Evolutionary conservation across 2,113 vertebrate genomes (phyloP).

Genomic region (Chinchilla lanigera): DNA sequence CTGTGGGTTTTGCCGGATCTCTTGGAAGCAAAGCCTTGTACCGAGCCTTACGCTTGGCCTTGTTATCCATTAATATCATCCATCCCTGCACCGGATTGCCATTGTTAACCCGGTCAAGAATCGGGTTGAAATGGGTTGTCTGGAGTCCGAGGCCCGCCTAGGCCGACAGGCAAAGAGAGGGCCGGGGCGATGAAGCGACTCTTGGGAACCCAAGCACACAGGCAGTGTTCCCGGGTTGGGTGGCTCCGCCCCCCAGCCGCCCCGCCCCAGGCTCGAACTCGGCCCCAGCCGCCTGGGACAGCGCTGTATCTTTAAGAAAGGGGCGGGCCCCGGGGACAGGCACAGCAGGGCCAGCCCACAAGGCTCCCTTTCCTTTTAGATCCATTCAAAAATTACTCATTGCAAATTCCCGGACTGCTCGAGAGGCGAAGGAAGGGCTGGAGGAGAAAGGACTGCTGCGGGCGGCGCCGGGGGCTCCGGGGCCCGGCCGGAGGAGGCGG

Average conservation of each 20-base stretch:
- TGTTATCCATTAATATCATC: background rate
- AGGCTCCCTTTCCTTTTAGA: conserved; percentile 80
- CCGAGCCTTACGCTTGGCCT: background rate
- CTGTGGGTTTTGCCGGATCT: background rate
- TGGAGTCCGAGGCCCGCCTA: background rate
- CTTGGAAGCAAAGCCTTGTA: background rate
- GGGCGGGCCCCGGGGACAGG: conserved; percentile 59
- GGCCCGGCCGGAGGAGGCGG: background rate
- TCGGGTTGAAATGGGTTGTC: background rate
- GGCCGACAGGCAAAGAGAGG: background rate
- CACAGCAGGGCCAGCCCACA: conserved; percentile 73
- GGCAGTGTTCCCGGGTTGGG: fast-evolving
- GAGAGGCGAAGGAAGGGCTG: conserved; percentile 7
- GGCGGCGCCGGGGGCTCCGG: background rate
- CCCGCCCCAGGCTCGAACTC: background rate
- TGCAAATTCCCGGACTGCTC: conserved; percentile 75
- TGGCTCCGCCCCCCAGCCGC: background rate
- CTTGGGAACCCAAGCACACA: background rate
- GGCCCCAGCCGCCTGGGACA: background rate
- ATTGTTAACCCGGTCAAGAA: conserved; percentile 20
- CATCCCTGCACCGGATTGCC: background rate
- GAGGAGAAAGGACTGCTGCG: conserved; percentile 58
- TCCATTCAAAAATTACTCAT: conserved; percentile 91
- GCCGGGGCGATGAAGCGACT: background rate
- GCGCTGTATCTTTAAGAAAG: conserved; percentile 78